Evolutionary conservation across 1,140 invertebrate genomes (phyloP), one percentile per base, ranked within the genome.

Genomic region (Agrilus planipennis): DNA sequence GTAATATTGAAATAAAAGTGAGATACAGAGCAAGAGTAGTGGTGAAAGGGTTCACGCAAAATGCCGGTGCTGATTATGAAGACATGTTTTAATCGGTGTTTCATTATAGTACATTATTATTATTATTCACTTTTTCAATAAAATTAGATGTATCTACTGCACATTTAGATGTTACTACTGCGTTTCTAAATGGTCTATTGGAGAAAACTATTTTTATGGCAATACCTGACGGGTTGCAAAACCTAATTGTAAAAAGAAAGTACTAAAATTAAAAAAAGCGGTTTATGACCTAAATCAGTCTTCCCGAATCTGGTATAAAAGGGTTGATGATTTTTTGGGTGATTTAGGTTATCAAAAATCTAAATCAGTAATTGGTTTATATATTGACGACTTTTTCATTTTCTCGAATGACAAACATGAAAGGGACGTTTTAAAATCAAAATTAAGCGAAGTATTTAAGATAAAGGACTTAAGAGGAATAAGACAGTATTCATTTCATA

Each of bases 221-320:
- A 21, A 51, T 52, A 45, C 47, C 56, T 56, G 54, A 51, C 25
- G 46, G 37, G 42, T 45, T 44, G 34, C 15, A 36, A 6, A 34
- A 34, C 12, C 9, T 12, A 32, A 11, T 38, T 27, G 53, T 25
- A 45, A 51, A 40, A 47, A 53, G 22, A 42, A 57, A 44, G 56
- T 67, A 16, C 63, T 54, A 45, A 34, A 37, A 29, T 42, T 67
- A 29, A 31, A 55, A 57, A 34, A 51, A 45, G 45, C 46, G 2
- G 41, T 63, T 14, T 63, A 63, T 54, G 57, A 58, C 4, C 44
- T 65, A 25, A 60, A 60, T 42, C 63, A 71, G 45, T 55, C 60
- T 14, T 55, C 62, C 14, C 45, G 57, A 19, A 50, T 46, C 10
- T 69, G 62, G 62, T 59, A 67, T 44, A 50, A 57, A 14, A 57